A percentile compares a stretch with the other conserved stretches of the same genome.
Evolutionary conservation across 2,888 invertebrate species (phyloP).

Genomic region (Chromoteleia sp.): DNA sequence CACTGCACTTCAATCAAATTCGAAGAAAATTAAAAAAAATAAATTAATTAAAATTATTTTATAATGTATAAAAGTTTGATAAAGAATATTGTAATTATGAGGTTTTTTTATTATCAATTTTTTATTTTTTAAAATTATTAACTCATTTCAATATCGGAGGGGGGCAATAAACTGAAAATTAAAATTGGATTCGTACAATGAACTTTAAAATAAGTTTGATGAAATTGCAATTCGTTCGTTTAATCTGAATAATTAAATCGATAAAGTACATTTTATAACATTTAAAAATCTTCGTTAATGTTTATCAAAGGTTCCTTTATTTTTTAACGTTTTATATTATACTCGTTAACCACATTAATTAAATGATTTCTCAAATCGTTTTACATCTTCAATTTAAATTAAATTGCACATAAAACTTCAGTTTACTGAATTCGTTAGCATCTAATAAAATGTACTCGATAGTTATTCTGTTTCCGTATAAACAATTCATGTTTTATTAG

Average conservation of each 20-base stretch:
- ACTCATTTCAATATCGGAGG: too few species aligned
- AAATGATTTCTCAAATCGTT: not conserved
- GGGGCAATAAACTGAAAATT: too few species aligned
- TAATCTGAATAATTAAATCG: not conserved
- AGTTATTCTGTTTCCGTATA: not conserved
- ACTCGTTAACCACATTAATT: not conserved
- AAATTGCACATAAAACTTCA: not conserved
- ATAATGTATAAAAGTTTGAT: too few species aligned
- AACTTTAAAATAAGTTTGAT: too few species aligned
- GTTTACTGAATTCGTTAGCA: not conserved
- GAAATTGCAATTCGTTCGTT: not conserved
- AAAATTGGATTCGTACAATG: too few species aligned
- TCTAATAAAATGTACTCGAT: not conserved
- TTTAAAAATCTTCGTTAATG: not conserved
- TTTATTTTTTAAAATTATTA: too few species aligned
- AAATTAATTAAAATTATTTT: too few species aligned
- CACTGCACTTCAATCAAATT: too few species aligned
- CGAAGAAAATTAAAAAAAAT: too few species aligned
- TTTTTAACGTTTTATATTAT: not conserved
- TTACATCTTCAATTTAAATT: not conserved
- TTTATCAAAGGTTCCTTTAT: not conserved
- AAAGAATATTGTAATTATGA: too few species aligned
- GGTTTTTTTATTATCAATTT: too few species aligned
- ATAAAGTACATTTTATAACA: not conserved
- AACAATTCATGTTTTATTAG: not conserved